Percentiles rank a stretch among this genome's conserved stretches.
These are phyloP conservation scores for Pipistrellus kuhlii DNA, from an alignment of 2,797 vertebrate species.

Conservation along the genomic window DNA sequence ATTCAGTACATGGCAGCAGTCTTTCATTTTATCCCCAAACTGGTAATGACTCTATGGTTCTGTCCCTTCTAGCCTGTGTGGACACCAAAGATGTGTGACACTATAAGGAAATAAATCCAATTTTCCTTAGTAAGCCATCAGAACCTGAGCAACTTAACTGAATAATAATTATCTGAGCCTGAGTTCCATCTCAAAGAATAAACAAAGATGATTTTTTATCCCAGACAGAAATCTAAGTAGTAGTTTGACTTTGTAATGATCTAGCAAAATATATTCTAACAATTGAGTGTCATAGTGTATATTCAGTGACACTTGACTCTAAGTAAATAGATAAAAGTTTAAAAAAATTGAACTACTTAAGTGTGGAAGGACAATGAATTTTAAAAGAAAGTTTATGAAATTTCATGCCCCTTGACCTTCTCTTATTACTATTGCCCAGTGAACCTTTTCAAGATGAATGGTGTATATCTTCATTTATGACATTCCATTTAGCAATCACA, in stretches of 20 bases:
- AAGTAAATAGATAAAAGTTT: neutral
- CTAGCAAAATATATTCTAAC: slow-evolving; percentile 19
- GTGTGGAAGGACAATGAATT: slow-evolving; percentile 73
- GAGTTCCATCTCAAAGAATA: slow-evolving; percentile 7
- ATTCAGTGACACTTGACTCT: neutral
- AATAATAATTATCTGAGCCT: neutral
- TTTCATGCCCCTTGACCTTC: slow-evolving; percentile 83
- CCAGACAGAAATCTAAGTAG: neutral
- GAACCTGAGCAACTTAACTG: neutral
- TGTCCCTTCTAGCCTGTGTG: neutral
- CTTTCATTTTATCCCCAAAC: neutral
- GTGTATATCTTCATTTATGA: slow-evolving; percentile 83
- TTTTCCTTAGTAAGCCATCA: neutral
- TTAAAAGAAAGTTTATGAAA: slow-evolving; percentile 80
- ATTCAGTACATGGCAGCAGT: neutral
- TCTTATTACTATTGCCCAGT: slow-evolving; percentile 79
- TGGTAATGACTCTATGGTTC: neutral
- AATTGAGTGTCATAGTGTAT: neutral
- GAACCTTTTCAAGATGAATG: slow-evolving; percentile 87
- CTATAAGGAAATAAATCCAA: neutral
- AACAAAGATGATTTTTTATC: slow-evolving; percentile 13
- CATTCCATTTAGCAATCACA: slow-evolving; percentile 87
- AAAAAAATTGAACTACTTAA: slow-evolving; percentile 29
- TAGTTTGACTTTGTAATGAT: neutral
- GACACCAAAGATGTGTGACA: neutral